These are phyloP conservation scores for Amphiprion clarkii DNA, from an alignment of 2,797 vertebrate species.

Conservation along the genomic window DNA sequence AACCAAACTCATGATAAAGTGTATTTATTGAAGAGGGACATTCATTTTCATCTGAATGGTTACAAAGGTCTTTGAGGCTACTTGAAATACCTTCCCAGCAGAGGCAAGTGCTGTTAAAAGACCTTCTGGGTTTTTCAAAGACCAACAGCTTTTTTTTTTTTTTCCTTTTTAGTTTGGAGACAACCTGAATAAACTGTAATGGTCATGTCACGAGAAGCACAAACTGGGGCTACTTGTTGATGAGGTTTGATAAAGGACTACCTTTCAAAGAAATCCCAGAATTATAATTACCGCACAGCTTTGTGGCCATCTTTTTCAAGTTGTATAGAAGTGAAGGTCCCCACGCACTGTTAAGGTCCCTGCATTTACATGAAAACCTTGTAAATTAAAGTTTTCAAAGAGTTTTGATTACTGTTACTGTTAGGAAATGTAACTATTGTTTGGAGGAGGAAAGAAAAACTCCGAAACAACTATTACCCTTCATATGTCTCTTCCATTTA, in stretches of 20 bases:
- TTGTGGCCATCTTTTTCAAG: conserved; percentile 1
- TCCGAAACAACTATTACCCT: conserved; percentile 27
- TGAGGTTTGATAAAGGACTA: conserved; percentile 2
- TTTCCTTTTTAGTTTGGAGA: not conserved
- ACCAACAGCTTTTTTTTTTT: conserved; percentile 27
- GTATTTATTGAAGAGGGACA: not conserved
- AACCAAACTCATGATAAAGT: not conserved
- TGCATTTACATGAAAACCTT: not conserved
- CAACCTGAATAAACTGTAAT: no score
- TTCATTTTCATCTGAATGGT: not conserved
- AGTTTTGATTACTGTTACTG: conserved; percentile 28
- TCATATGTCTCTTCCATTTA: conserved; percentile 47
- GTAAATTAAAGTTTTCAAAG: conserved; percentile 19
- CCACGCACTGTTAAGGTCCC: not conserved
- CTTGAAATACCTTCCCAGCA: conserved; percentile 6
- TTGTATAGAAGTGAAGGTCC: not conserved
- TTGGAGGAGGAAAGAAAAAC: not conserved
- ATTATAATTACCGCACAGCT: conserved; percentile 20
- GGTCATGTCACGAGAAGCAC: not conserved
- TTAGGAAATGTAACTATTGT: conserved; percentile 16
- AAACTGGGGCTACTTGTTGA: not conserved
- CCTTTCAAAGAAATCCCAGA: not conserved
- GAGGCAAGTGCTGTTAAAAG: not conserved
- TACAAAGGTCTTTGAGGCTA: conserved; percentile 9
- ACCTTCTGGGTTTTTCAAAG: not conserved